phyloP scores from a whole-genome alignment of 1,140 invertebrate genomes.

The Drosophila subpulchrella region DNA sequence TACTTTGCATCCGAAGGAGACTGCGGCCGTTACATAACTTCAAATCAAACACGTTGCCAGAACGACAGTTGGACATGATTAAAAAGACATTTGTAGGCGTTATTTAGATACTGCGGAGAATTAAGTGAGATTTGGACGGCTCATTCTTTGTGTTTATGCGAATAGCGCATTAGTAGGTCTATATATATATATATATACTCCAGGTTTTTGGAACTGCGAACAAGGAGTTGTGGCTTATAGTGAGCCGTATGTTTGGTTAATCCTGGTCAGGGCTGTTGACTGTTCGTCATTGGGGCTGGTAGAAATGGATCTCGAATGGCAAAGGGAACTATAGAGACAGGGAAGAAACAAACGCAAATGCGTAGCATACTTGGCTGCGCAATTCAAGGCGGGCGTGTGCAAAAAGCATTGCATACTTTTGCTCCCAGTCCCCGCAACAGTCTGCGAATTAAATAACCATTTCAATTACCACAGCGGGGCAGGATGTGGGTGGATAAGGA shows the following conservation, averaged over 20 bases:
- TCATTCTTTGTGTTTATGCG: slow-evolving; percentile 66
- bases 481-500: neutral
- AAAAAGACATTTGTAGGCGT: slow-evolving; percentile 61
- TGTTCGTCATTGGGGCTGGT: neutral
- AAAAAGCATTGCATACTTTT: slow-evolving; percentile 11
- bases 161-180: slow-evolving; percentile 56
- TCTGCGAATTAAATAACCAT: slow-evolving; percentile 42
- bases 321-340: no score
- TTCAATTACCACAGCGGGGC: slow-evolving; percentile 9
- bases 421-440: slow-evolving; percentile 1
- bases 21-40: slow-evolving; percentile 60
- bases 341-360: slow-evolving; percentile 21
- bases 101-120: slow-evolving; percentile 43
- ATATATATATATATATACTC: neutral
- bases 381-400: slow-evolving; percentile 21
- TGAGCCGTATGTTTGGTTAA: slow-evolving; percentile 30
- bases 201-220: neutral
- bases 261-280: slow-evolving; percentile 12
- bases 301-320: neutral
- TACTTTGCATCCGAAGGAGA: slow-evolving; percentile 17
- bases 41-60: slow-evolving; percentile 64
- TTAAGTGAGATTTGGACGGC: slow-evolving; percentile 52
- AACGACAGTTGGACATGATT: slow-evolving; percentile 49
- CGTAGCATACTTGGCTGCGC: slow-evolving; percentile 29
- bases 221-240: slow-evolving; percentile 30